Base-by-base conservation (phyloP, 2,888 invertebrate species). In the Caenorhabditis auriculariae region DNA sequence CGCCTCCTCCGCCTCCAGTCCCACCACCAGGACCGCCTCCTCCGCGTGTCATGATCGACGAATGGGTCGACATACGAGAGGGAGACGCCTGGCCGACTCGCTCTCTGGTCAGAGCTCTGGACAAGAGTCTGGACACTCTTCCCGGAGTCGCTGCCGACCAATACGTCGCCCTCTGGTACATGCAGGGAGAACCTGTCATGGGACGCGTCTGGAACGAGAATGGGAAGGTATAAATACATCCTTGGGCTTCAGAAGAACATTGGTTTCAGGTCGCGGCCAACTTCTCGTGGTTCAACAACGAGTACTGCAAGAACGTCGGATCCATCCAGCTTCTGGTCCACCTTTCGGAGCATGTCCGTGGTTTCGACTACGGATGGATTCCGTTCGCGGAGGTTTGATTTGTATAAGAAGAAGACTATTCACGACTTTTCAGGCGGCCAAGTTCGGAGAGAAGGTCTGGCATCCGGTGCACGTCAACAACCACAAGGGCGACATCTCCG, bases 161-260 rank as follows among this genome's bases (percentile, higher is more conserved):
- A 52, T 75, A 65, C 58, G 74, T 75, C 15, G 75, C 75, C 15
- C 64, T 75, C 32, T 75, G 75, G 75, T 75, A 75, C 54, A 48
- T 47, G 52, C 35, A 51, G 26, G 57, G 75, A 39, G 67, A 74
- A 51, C 75, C 75, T 19, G 74, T 75, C 43, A 75, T 75, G 75
- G 75, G 74, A 21, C 63, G 72, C 23, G 55, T 72, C 51, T 74
- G 73, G 73, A 72, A 74, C 59, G 69, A 74, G 37, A 43, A 45
- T 15, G 75, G 75, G 35, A 67, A 71, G 66, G 60, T 56, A 56
- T 48, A 15, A n/a, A 17, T 51, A 27, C 12, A 6, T 5, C 15
- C 12, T 9, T 5, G n/a, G n/a, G n/a, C n/a, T n/a, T n/a, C n/a
- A n/a, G n/a, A n/a, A n/a, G n/a, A n/a, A n/a, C n/a, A n/a, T 19